These are phyloP conservation scores for Phoeniculus purpureus DNA, from an alignment of 2,797 vertebrate species.

Conservation along the genomic window DNA sequence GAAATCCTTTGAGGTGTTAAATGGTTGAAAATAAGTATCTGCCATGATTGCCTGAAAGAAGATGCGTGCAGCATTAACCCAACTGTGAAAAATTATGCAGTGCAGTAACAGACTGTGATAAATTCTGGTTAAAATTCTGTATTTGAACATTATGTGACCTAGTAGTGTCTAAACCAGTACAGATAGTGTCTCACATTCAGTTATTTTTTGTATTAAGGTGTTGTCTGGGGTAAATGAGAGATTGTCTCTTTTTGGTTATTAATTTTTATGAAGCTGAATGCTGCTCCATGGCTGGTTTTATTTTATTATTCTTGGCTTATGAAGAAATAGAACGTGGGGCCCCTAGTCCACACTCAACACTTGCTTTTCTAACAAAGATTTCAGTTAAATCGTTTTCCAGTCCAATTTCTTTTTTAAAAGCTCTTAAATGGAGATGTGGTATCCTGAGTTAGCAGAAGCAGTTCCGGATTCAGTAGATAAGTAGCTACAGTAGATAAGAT, in stretches of 20 bases:
- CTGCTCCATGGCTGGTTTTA: neutral
- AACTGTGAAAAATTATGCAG: neutral
- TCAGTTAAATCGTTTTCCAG: neutral
- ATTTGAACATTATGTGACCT: neutral
- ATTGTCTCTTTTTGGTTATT: neutral
- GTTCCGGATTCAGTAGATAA: too few species aligned
- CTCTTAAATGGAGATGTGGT: neutral
- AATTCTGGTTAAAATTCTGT: neutral
- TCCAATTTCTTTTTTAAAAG: neutral
- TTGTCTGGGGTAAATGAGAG: neutral
- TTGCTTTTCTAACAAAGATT: neutral
- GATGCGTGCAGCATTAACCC: neutral
- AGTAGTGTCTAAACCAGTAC: neutral
- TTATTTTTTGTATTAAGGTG: neutral
- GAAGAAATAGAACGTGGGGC: neutral
- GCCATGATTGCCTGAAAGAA: neutral
- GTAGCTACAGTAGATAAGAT: too few species aligned
- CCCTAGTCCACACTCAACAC: neutral
- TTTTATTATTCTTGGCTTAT: neutral
- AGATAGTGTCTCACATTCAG: too few species aligned
- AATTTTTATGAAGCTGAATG: neutral
- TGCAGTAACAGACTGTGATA: neutral
- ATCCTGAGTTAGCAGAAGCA: neutral
- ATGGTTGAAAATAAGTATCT: neutral
- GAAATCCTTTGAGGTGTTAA: neutral